These are phyloP conservation scores for Alosa alosa DNA, from an alignment of 2,113 vertebrate genomes.

Conservation along the genomic window DNA sequence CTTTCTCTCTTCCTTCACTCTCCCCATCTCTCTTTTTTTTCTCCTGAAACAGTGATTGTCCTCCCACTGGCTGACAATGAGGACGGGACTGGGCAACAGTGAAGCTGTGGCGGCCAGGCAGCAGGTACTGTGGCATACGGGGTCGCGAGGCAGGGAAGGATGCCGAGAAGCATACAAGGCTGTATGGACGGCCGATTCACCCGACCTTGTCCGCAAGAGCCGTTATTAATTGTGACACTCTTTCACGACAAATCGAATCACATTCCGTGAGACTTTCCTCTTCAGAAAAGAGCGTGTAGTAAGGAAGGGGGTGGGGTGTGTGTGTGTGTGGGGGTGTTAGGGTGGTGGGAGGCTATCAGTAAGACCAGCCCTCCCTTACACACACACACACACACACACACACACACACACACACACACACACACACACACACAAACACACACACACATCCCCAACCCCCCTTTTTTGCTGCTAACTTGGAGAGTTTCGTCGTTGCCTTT, in stretches of 20 bases:
- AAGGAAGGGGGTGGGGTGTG: neutral
- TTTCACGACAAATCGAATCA: slow-evolving; percentile 97
- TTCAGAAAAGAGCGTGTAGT: slow-evolving; percentile 38
- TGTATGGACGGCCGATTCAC: slow-evolving; percentile 50
- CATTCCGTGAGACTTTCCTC: slow-evolving; percentile 87
- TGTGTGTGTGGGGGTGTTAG: neutral
- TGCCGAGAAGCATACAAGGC: neutral
- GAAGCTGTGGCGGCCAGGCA: neutral
- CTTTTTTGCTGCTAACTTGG: slow-evolving; percentile 85
- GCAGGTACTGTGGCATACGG: neutral
- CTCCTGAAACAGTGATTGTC: slow-evolving; percentile 58
- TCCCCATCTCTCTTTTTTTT: slow-evolving; percentile 72
- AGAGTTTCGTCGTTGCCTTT: slow-evolving; percentile 86
- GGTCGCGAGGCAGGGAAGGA: neutral
- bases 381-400: neutral
- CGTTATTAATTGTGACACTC: slow-evolving; percentile 98
- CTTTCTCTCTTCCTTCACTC: slow-evolving; percentile 61
- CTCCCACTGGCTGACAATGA: slow-evolving; percentile 72
- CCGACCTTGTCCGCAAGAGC: slow-evolving; percentile 80
- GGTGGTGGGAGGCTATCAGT: neutral
- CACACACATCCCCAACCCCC: slow-evolving; percentile 40
- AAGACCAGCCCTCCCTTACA: neutral
- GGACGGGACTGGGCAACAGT: slow-evolving; percentile 60
- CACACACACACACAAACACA: neutral
- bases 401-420: no score